phyloP scores from a whole-genome alignment of 2,797 vertebrate genomes.

The Knipowitschia caucasica region DNA sequence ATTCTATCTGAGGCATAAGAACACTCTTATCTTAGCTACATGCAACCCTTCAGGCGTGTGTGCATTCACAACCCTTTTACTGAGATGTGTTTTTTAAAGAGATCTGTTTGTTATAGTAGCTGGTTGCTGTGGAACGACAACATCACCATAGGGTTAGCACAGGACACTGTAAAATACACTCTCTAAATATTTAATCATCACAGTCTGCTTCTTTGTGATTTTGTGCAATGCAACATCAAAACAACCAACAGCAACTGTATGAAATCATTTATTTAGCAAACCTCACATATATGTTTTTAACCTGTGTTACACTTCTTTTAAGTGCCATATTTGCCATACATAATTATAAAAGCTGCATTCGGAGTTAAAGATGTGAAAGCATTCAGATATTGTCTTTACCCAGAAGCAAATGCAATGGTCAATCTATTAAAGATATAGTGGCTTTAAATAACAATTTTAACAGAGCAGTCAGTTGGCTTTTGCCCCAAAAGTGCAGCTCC shows the following conservation, averaged over 20 bases:
- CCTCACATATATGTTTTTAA: constrained; percentile 1
- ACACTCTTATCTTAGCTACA: constrained; percentile 62
- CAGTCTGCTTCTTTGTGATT: not conserved
- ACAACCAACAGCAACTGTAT: not conserved
- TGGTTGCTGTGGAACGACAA: constrained; percentile 27
- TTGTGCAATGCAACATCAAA: constrained; percentile 1
- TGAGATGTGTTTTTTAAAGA: constrained; percentile 60
- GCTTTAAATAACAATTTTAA: constrained; percentile 47
- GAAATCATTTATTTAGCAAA: constrained; percentile 7
- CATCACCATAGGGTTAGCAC: constrained; percentile 26
- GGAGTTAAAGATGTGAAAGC: constrained; percentile 16
- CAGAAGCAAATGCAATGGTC: constrained; percentile 36
- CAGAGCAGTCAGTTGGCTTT: constrained; percentile 51
- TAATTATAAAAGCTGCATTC: constrained; percentile 21
- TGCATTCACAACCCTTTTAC: constrained; percentile 35
- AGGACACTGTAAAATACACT: constrained; percentile 6
- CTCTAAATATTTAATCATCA: not conserved
- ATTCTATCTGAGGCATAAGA: constrained; percentile 51
- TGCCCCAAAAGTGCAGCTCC: constrained; percentile 48
- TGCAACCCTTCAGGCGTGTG: constrained; percentile 55
- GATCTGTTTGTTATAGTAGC: constrained; percentile 41
- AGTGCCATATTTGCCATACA: not conserved
- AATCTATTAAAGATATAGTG: constrained; percentile 42
- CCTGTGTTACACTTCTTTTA: constrained; percentile 3
- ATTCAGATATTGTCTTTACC: constrained; percentile 26